A percentile compares a stretch with the other conserved stretches of the same genome.
phyloP scores from a whole-genome alignment of 2,888 invertebrate species.

The Dastarcus helophoroides region DNA sequence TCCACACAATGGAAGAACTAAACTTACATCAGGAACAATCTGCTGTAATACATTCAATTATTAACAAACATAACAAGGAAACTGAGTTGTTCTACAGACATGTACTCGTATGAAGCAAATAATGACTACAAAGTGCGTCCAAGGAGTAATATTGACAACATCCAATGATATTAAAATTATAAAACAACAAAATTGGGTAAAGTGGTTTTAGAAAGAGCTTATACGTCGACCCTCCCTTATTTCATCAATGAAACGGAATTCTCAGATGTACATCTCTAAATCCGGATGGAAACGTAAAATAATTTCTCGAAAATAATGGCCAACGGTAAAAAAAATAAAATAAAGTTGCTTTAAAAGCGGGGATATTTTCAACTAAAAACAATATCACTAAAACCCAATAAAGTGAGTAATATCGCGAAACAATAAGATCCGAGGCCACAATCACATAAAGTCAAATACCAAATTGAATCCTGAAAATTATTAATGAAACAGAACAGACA shows the following conservation, averaged over 20 bases:
- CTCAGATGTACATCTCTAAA: constrained; percentile 5
- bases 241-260: constrained; percentile 6
- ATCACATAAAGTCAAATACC: constrained; percentile 34
- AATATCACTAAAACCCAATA: constrained; percentile 34
- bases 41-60: too few species aligned
- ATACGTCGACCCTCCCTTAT: constrained; percentile 8
- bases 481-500: constrained; percentile 35
- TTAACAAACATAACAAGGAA: too few species aligned
- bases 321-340: constrained; percentile 8
- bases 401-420: constrained; percentile 32
- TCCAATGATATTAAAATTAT: too few species aligned
- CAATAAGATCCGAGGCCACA: constrained; percentile 30
- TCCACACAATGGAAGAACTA: too few species aligned
- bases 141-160: too few species aligned
- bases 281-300: constrained; percentile 25
- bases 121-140: too few species aligned
- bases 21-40: too few species aligned
- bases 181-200: too few species aligned
- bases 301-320: constrained; percentile 18
- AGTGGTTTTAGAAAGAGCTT: too few species aligned
- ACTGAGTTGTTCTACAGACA: too few species aligned
- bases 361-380: constrained; percentile 29
- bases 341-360: constrained; percentile 16
- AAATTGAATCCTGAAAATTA: constrained; percentile 36
- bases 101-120: too few species aligned